Conservation (phyloP, 2,797 vertebrate species). For the Sebastes taczanowskii region DNA sequence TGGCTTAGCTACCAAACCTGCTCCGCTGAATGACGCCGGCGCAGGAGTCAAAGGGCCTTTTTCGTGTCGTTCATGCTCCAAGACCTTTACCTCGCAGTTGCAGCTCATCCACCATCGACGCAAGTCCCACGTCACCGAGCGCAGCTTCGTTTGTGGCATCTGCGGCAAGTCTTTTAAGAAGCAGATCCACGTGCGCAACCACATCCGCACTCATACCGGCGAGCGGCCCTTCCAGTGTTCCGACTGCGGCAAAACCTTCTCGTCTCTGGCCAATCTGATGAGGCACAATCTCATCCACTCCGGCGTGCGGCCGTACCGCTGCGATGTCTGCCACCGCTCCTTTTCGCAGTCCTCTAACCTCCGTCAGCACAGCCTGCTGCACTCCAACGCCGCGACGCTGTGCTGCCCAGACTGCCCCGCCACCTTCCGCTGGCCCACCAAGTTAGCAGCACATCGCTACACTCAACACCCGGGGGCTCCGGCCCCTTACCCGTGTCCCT, state of each 20-base stretch:
- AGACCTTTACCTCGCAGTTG: conserved; percentile 84
- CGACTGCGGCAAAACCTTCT: conserved; percentile 90
- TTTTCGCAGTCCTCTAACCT: conserved; percentile 94
- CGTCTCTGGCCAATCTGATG: conserved; percentile 88
- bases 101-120: conserved; percentile 86
- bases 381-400: conserved; percentile 70
- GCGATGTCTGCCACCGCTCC: conserved; percentile 87
- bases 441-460: conserved; percentile 83
- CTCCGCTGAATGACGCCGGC: neutral
- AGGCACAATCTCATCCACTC: conserved; percentile 92
- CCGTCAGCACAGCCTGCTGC: conserved; percentile 89
- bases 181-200: conserved; percentile 89
- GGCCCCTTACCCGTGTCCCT: conserved; percentile 81
- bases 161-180: conserved; percentile 92
- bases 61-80: conserved; percentile 84
- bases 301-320: conserved; percentile 88
- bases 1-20: neutral
- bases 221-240: conserved; percentile 91
- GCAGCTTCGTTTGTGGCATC: conserved; percentile 87
- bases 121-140: conserved; percentile 82
- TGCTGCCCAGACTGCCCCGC: conserved; percentile 83
- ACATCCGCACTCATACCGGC: conserved; percentile 90
- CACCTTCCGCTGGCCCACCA: conserved; percentile 81
- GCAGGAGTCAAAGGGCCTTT: conserved; percentile 43
- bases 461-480: conserved; percentile 81